These are phyloP conservation scores for Trachemys scripta DNA, from an alignment of 2,113 vertebrate genomes.

Conservation along the genomic window DNA sequence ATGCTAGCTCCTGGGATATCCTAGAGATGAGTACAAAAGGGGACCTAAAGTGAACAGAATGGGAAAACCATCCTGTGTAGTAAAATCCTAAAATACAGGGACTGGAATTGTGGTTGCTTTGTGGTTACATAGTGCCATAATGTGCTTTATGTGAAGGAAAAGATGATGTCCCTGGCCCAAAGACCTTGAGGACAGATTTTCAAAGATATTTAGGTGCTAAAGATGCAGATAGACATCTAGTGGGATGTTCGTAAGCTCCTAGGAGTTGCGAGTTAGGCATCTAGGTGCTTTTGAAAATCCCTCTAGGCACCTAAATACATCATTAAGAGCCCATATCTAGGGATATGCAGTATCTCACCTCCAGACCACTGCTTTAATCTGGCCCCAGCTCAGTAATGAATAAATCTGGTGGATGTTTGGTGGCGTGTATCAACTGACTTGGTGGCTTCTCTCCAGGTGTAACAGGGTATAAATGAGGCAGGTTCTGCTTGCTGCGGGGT, in stretches of 20 bases:
- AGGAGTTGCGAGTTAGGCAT: background rate
- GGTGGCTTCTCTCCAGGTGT: slow-evolving; percentile 29
- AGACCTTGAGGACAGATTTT: background rate
- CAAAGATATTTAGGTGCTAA: background rate
- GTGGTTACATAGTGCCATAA: slow-evolving; percentile 42
- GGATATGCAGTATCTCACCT: slow-evolving; percentile 38
- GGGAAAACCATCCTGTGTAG: background rate
- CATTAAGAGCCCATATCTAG: background rate
- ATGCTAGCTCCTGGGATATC: background rate
- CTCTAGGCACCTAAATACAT: background rate
- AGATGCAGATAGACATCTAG: background rate
- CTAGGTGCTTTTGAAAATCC: background rate
- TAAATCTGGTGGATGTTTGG: slow-evolving; percentile 42
- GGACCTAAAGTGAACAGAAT: background rate
- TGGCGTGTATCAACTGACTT: slow-evolving; percentile 57
- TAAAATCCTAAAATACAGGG: slow-evolving; percentile 21
- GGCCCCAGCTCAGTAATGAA: slow-evolving; percentile 15
- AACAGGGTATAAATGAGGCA: background rate
- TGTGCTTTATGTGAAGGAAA: slow-evolving; percentile 35
- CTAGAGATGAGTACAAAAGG: slow-evolving; percentile 32
- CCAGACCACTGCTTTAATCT: slow-evolving; percentile 27
- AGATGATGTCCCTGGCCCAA: background rate
- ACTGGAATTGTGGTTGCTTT: slow-evolving; percentile 42
- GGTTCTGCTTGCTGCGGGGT: background rate
- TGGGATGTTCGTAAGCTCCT: background rate